Percentiles rank a stretch among this genome's conserved stretches.
Conservation (phyloP, 2,797 vertebrate genomes). For the Podarcis siculus region DNA sequence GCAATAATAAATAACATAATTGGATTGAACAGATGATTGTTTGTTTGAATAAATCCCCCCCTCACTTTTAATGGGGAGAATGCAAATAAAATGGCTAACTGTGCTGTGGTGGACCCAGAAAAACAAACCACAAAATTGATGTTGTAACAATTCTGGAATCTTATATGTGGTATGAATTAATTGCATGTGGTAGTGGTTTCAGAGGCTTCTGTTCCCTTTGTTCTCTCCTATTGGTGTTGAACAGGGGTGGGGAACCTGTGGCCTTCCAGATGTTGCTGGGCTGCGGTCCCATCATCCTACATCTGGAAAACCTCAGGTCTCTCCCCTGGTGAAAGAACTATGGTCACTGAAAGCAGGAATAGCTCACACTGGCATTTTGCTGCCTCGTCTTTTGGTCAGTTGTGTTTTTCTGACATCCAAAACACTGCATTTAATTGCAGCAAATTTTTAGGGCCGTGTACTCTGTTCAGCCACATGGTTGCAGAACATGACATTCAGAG, state of each 20-base stretch:
- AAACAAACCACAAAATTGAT: background rate
- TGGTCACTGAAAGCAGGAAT: background rate
- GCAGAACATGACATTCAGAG: too few relatives aligned
- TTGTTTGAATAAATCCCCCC: too few relatives aligned
- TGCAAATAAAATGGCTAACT: background rate
- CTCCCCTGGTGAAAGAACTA: background rate
- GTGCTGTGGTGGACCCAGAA: background rate
- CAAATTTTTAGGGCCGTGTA: background rate
- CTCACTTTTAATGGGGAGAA: background rate
- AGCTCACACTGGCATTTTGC: background rate
- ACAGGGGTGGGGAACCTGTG: too few relatives aligned
- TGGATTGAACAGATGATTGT: too few relatives aligned
- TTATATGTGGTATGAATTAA: background rate
- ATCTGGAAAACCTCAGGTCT: background rate
- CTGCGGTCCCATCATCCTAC: too few relatives aligned
- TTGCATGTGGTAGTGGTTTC: background rate
- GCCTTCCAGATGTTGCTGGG: too few relatives aligned
- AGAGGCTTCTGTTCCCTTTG: background rate
- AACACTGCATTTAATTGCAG: background rate
- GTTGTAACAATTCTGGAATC: background rate
- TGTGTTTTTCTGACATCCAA: background rate
- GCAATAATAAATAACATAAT: too few relatives aligned
- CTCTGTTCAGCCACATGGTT: background rate
- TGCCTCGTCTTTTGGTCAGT: background rate
- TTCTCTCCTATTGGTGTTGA: background rate